Evolutionary conservation across 64 coral and sea anemone species (phyloP).

Genomic region (Montipora cactus): DNA sequence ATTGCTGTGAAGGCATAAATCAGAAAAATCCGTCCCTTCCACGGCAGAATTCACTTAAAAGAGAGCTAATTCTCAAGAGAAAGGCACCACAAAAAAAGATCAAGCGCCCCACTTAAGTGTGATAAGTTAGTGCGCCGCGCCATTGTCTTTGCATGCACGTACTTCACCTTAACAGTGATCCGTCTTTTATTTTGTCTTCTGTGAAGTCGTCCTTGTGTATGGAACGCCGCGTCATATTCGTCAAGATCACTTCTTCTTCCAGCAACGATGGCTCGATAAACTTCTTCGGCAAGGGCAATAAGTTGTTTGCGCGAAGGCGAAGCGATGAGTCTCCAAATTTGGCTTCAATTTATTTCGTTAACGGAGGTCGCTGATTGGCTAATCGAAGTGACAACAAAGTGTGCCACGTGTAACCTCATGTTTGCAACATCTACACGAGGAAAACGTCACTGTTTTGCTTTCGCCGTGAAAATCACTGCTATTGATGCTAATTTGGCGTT

Average conservation of each 20-base stretch:
- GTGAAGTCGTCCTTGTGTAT: not conserved
- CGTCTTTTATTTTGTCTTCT: not conserved
- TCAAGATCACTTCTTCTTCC: not conserved
- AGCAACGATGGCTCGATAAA: not conserved
- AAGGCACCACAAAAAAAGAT: not conserved
- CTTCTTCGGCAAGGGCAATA: not conserved
- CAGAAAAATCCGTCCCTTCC: not conserved
- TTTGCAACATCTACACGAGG: not conserved
- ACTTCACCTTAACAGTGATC: not conserved
- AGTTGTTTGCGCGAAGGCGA: not conserved
- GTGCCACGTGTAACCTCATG: not conserved
- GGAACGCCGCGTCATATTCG: not conserved
- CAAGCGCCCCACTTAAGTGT: not conserved
- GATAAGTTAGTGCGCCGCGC: not conserved
- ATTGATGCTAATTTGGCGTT: not conserved
- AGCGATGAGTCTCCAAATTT: not conserved
- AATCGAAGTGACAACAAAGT: not conserved
- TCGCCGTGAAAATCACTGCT: not conserved
- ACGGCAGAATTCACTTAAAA: not conserved
- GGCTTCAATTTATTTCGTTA: not conserved
- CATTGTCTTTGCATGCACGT: not conserved
- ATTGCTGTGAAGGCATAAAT: too few relatives aligned
- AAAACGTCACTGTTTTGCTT: not conserved
- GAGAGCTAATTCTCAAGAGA: not conserved
- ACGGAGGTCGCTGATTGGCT: not conserved